Percentiles rank a stretch among this genome's conserved stretches.
These are phyloP conservation scores for Vanessa cardui DNA, from an alignment of 2,888 invertebrate genomes.

Conservation along the genomic window DNA sequence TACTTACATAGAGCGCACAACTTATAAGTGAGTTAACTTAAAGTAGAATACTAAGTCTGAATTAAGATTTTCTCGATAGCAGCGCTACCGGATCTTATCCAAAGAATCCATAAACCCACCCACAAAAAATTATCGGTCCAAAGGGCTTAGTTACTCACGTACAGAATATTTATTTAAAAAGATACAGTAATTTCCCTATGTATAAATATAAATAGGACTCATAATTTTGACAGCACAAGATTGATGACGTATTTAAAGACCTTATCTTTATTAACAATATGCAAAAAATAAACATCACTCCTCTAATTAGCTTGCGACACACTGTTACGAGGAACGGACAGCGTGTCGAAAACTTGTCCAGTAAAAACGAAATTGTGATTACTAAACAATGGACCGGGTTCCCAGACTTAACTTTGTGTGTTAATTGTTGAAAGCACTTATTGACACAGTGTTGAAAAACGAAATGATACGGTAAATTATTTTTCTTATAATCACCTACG, in stretches of 20 bases:
- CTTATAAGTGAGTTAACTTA: too few species aligned
- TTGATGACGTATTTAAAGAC: not conserved
- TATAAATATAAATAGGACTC: not conserved
- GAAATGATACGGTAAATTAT: constrained; percentile 10
- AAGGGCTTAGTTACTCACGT: too few species aligned
- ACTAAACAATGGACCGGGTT: constrained; percentile 25
- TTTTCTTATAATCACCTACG: not conserved
- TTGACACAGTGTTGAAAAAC: constrained; percentile 13
- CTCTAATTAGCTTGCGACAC: constrained; percentile 53
- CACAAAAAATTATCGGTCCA: too few species aligned
- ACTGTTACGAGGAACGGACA: constrained; percentile 39
- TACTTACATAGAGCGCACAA: too few species aligned
- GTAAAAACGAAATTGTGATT: constrained; percentile 27
- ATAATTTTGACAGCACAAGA: not conserved
- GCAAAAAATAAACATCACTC: constrained; percentile 37
- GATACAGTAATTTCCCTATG: too few species aligned
- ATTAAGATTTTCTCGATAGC: too few species aligned
- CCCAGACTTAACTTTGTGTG: constrained; percentile 21
- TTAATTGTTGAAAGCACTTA: constrained; percentile 11
- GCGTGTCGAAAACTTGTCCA: constrained; percentile 37
- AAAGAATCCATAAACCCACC: too few species aligned
- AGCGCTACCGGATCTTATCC: too few species aligned
- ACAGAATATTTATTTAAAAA: too few species aligned
- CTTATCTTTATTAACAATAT: constrained; percentile 12
- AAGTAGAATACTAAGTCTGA: too few species aligned